Conservation (phyloP, 2,113 vertebrate genomes). For the Proteles cristata region DNA sequence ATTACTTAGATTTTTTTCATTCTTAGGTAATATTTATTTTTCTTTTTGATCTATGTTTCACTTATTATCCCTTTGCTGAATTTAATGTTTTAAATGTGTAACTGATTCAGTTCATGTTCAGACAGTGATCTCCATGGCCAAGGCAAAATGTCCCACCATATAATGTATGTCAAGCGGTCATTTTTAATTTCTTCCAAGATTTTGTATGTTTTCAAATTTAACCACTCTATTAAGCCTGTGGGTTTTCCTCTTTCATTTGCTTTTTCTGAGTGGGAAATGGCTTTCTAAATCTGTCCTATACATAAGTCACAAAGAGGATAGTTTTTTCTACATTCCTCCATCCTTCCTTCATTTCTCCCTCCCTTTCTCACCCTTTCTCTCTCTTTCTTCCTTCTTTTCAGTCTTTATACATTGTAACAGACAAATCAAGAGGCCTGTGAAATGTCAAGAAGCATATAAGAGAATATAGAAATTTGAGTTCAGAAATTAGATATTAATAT, state of each 20-base stretch:
- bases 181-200: slow-evolving; percentile 25
- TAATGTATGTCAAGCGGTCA: neutral
- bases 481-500: neutral
- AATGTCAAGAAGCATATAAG: neutral
- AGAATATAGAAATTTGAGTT: neutral
- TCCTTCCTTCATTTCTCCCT: neutral
- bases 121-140: neutral
- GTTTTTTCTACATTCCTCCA: neutral
- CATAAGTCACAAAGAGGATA: neutral
- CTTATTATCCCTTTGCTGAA: neutral
- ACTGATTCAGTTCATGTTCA: neutral
- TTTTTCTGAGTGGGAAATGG: neutral
- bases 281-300: neutral
- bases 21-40: neutral
- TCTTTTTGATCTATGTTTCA: neutral
- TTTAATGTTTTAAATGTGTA: neutral
- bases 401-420: neutral
- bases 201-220: neutral
- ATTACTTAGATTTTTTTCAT: neutral
- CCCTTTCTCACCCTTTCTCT: neutral
- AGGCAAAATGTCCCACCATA: neutral
- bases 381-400: neutral
- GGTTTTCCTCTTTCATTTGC: neutral
- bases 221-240: neutral
- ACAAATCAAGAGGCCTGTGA: neutral